These are phyloP conservation scores for Felis chaus DNA, from an alignment of 2,113 vertebrate genomes.

Conservation along the genomic window DNA sequence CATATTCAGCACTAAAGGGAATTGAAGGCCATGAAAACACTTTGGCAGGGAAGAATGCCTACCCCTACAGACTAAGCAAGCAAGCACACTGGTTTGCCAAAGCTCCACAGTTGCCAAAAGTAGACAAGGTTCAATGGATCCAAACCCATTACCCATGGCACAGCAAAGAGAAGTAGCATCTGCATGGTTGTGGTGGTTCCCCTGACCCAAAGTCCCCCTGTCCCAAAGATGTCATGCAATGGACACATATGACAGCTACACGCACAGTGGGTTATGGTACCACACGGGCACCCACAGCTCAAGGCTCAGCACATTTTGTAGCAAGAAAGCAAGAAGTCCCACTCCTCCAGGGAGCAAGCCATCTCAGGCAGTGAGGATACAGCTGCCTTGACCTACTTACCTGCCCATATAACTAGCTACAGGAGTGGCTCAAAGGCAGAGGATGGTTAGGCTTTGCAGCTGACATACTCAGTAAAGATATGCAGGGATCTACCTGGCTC, in stretches of 20 bases:
- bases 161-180: not conserved
- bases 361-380: not conserved
- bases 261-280: not conserved
- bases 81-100: not conserved
- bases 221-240: not conserved
- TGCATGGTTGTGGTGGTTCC: not conserved
- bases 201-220: not conserved
- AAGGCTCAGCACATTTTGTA: not conserved
- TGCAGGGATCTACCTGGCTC: not conserved
- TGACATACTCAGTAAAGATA: not conserved
- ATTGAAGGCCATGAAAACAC: not conserved
- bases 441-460: not conserved
- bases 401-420: not conserved
- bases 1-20: not conserved
- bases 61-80: not conserved
- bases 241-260: not conserved
- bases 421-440: not conserved
- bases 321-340: not conserved
- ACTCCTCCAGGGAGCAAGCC: not conserved
- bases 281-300: not conserved
- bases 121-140: not conserved
- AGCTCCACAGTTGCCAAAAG: not conserved
- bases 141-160: not conserved
- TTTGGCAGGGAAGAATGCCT: not conserved
- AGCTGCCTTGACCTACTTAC: not conserved